Evolutionary conservation across 2,113 vertebrate genomes (phyloP), one percentile per base, ranked within the genome.

Genomic region (Dunckerocampus dactyliophorus): DNA sequence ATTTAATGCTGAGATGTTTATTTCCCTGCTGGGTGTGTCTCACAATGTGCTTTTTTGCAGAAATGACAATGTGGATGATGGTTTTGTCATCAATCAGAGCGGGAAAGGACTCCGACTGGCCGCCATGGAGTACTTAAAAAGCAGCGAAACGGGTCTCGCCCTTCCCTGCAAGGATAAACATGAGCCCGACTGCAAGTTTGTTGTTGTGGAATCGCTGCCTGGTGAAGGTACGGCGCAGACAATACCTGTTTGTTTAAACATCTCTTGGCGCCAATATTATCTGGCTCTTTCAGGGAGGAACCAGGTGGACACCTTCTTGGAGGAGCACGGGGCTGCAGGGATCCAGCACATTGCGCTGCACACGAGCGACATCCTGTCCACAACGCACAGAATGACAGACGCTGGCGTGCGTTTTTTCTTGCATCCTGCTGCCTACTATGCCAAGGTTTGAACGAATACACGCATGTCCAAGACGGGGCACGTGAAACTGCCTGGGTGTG

Each of bases 281-380:
- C 39, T 1, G 37, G 9, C 55, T n/a, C 6, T 68, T 79, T 28
- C 72, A 92, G 91, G 84, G 2, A 68, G 62, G 10, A 97, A 98
- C 83, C 97, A 98, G 82, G 89, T 99, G 0, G 92, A 95, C 71
- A 92, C 88, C 3, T 99, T 99, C 73, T 74, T 99, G 67, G 76
- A 89, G 67, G 84, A 92, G 70, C 94, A 99, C 1, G 14, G 69
- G 0, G 90, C 91, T 0, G 88, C 94, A 0, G 96, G 97, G 1
- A 92, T 99, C 80, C 96, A 98, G 82, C 97, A 98, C 0, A 88
- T 97, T 0, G 96, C 89, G 0, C 89, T 99, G 45, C 84, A 89
- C 86, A 95, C 95, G 0, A 62, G 86, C 0, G 74, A 95, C 67
- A 97, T 99, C 0, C 0, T 95, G 10, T 62, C 83, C 12, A 85